These are phyloP conservation scores for Glomeris maerens DNA, from an alignment of 1,140 invertebrate genomes.

Conservation along the genomic window DNA sequence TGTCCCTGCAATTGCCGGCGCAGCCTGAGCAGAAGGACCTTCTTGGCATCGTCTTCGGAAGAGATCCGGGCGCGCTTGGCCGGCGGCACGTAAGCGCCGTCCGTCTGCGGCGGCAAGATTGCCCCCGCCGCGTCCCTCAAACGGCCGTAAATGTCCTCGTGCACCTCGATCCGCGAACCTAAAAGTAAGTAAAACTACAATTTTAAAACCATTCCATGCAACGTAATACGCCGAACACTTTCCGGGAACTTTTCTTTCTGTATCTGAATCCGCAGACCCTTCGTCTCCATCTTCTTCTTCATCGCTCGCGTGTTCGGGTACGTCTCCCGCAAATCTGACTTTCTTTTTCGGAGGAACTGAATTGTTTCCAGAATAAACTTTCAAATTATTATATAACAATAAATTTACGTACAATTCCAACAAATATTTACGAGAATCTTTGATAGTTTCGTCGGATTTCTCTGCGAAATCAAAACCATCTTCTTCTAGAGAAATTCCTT, in stretches of 20 bases:
- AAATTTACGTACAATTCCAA: slow-evolving; percentile 1
- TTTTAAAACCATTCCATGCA: slow-evolving; percentile 7
- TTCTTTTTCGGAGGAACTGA: neutral
- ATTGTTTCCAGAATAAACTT: neutral
- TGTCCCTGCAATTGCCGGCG: slow-evolving; percentile 70
- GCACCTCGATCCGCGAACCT: slow-evolving; percentile 33
- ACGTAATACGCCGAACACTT: slow-evolving; percentile 4
- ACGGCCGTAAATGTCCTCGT: slow-evolving; percentile 91
- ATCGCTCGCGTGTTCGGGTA: slow-evolving; percentile 16
- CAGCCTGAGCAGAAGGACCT: slow-evolving; percentile 45
- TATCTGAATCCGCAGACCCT: slow-evolving; percentile 4
- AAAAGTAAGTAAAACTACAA: too few relatives aligned
- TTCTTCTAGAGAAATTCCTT: slow-evolving; percentile 10
- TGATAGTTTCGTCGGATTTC: slow-evolving; percentile 19
- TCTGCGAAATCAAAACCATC: neutral
- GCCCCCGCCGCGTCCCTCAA: slow-evolving; percentile 62
- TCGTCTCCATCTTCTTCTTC: slow-evolving; percentile 1
- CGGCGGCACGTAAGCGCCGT: slow-evolving; percentile 65
- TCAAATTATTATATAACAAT: slow-evolving; percentile 6
- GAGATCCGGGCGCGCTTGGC: slow-evolving; percentile 34
- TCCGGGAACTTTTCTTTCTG: slow-evolving; percentile 4
- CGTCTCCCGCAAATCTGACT: too few relatives aligned
- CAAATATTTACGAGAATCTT: slow-evolving; percentile 19
- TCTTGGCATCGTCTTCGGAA: slow-evolving; percentile 33
- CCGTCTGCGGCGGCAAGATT: slow-evolving; percentile 40